A percentile compares a stretch with the other conserved stretches of the same genome.
These are phyloP conservation scores for Microplitis manilae DNA, from an alignment of 2,888 invertebrate species.

Conservation along the genomic window DNA sequence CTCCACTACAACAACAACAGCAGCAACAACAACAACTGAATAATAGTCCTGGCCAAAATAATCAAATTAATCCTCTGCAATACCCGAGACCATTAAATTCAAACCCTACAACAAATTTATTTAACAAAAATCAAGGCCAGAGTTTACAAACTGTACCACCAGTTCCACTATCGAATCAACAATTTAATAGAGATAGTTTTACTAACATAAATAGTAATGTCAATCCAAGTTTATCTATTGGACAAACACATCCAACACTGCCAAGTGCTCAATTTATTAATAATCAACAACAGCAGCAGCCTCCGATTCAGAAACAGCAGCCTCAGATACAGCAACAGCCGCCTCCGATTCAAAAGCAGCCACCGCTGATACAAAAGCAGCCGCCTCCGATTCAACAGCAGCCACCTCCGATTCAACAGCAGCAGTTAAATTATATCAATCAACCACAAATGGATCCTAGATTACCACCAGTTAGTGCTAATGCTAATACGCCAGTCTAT, in stretches of 20 bases:
- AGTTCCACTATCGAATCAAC: background rate
- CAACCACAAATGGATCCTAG: slow-evolving; percentile 15
- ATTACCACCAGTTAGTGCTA: background rate
- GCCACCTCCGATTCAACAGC: slow-evolving; percentile 50
- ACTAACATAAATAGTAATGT: background rate
- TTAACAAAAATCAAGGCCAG: slow-evolving; percentile 9
- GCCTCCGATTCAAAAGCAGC: background rate
- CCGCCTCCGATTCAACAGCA: slow-evolving; percentile 50
- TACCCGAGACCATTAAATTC: slow-evolving; percentile 10
- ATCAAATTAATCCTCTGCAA: background rate
- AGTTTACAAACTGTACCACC: background rate
- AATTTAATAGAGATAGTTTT: background rate
- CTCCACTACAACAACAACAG: slow-evolving; percentile 25
- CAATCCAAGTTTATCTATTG: background rate
- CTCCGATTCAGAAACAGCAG: background rate
- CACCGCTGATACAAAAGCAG: slow-evolving; percentile 48
- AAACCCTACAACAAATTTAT: slow-evolving; percentile 17
- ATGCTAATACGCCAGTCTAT: slow-evolving; percentile 6
- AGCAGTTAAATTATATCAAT: slow-evolving; percentile 31
- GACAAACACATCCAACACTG: background rate
- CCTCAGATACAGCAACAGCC: too few species aligned
- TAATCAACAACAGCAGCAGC: background rate
- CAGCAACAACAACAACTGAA: background rate
- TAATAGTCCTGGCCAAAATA: slow-evolving; percentile 13
- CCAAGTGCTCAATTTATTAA: background rate